Conservation (phyloP, 2,797 vertebrate genomes). For the Champsocephalus esox region DNA sequence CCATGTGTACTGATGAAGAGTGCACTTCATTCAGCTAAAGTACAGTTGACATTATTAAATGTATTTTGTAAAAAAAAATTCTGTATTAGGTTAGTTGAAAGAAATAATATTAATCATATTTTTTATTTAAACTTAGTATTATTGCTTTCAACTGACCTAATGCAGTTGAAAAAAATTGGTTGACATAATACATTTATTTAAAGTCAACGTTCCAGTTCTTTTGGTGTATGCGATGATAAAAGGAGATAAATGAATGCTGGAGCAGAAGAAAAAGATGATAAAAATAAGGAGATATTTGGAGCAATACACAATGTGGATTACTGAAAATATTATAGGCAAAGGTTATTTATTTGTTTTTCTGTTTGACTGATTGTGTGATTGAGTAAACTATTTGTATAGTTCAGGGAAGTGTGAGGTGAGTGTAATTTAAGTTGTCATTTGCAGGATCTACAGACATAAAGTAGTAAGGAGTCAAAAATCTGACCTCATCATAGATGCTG, state of each 20-base stretch:
- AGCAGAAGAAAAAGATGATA: too few species aligned
- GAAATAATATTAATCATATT: too few species aligned
- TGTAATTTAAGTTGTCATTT: neutral
- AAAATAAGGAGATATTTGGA: too few species aligned
- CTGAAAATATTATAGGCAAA: neutral
- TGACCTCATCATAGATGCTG: conserved; percentile 87
- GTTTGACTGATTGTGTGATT: neutral
- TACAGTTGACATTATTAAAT: too few species aligned
- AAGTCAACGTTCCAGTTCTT: too few species aligned
- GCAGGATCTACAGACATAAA: neutral
- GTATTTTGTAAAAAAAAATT: too few species aligned
- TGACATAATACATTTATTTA: too few species aligned
- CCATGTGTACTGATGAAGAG: too few species aligned
- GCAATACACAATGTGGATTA: neutral
- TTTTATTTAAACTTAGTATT: too few species aligned
- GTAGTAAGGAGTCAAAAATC: neutral
- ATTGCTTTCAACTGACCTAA: too few species aligned
- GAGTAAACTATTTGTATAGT: neutral
- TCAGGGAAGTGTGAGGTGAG: neutral
- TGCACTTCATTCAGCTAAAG: neutral
- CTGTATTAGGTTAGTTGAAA: too few species aligned
- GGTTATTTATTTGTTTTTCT: neutral
- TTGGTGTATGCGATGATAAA: neutral
- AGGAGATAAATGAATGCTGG: neutral
- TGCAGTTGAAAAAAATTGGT: too few species aligned